Evolutionary conservation across 1,140 invertebrate genomes (phyloP).

Genomic region (Zaprionus gabonicus): DNA sequence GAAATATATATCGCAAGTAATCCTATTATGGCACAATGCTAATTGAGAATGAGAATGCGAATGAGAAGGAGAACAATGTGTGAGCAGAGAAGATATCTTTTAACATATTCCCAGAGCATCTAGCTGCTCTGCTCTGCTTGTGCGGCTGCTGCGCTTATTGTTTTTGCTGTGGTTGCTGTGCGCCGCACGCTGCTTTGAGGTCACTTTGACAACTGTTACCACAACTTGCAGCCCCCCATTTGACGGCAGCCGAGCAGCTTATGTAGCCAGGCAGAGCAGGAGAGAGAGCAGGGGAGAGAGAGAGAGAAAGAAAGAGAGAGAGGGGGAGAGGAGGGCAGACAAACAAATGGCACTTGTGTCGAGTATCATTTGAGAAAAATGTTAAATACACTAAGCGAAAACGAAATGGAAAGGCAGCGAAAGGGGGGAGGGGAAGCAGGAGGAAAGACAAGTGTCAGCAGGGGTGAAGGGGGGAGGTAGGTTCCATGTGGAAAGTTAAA

Average conservation of each 20-base stretch:
- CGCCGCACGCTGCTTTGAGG: constrained; percentile 62
- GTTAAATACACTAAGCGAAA: constrained; percentile 77
- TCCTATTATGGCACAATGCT: constrained; percentile 7
- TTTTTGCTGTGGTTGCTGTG: constrained; percentile 31
- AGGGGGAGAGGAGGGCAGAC: constrained; percentile 15
- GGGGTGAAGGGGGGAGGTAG: neutral
- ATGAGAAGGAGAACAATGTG: neutral
- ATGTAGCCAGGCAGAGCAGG: constrained; percentile 2
- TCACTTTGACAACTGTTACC: constrained; percentile 80
- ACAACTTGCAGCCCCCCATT: constrained; percentile 70
- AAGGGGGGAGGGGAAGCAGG: neutral
- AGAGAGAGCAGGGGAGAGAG: neutral
- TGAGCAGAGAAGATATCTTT: constrained; percentile 1
- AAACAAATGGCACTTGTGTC: constrained; percentile 73
- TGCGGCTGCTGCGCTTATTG: constrained; percentile 12
- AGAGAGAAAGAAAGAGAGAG: neutral
- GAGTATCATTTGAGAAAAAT: constrained; percentile 80
- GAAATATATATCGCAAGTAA: neutral
- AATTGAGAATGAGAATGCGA: neutral
- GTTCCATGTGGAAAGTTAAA: constrained; percentile 70
- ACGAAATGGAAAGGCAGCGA: constrained; percentile 28
- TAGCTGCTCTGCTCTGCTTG: neutral
- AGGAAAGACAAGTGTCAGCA: neutral
- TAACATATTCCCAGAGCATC: constrained; percentile 5
- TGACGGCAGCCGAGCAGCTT: constrained; percentile 47